Evolutionary conservation across 35 echinoderm and acorn worm genomes (phyloP).

Genomic region (Acanthaster planci): DNA sequence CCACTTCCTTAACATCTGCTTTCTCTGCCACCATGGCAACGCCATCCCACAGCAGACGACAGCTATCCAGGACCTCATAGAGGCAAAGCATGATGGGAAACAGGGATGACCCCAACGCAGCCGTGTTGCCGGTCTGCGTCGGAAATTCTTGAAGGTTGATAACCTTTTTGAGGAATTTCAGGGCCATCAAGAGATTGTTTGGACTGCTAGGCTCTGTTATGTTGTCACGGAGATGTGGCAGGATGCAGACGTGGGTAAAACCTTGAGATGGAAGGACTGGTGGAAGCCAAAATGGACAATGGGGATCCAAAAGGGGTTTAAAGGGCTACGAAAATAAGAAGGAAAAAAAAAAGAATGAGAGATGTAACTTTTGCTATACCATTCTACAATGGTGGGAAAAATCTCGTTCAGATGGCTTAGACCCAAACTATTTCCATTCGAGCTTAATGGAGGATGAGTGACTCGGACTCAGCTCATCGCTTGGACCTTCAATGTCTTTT

Average conservation of each 20-base stretch:
- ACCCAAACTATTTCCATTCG: no score
- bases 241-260: background rate
- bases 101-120: background rate
- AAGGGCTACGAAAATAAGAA: background rate
- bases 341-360: no score
- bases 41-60: background rate
- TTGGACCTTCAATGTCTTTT: no score
- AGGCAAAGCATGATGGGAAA: conserved; percentile 33
- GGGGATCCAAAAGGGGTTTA: conserved; percentile 1
- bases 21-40: background rate
- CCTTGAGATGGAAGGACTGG: background rate
- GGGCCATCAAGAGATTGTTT: background rate
- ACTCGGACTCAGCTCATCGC: no score
- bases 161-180: background rate
- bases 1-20: background rate
- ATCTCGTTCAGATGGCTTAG: no score
- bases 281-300: background rate
- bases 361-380: no score
- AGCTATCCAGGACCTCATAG: background rate
- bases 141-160: background rate
- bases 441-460: no score
- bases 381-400: no score
- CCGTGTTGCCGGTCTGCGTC: background rate
- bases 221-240: background rate
- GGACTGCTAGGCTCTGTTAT: background rate